Evolutionary conservation across 1,140 invertebrate genomes (phyloP).

Genomic region (Lycorma delicatula): DNA sequence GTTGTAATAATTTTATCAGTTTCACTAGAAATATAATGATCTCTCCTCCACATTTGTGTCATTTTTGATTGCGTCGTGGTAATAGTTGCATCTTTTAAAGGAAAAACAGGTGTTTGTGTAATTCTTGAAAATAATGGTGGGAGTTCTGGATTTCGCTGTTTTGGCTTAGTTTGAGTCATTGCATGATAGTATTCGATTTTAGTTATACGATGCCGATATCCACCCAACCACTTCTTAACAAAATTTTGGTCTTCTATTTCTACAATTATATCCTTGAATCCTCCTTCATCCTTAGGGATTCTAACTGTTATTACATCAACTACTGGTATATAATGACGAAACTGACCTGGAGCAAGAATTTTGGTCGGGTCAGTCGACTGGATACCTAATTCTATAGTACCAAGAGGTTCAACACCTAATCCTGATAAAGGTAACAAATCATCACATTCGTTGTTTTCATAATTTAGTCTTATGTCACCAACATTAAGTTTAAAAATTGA

Average conservation of each 20-base stretch:
- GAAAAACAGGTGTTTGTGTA: slow-evolving; percentile 15
- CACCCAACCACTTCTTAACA: slow-evolving; percentile 24
- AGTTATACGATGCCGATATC: slow-evolving; percentile 18
- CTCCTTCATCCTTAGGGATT: slow-evolving; percentile 1
- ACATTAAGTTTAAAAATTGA: slow-evolving; percentile 9
- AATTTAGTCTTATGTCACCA: slow-evolving; percentile 1
- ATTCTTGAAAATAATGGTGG: slow-evolving; percentile 6
- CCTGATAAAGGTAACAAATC: slow-evolving; percentile 17
- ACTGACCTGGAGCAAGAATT: not conserved
- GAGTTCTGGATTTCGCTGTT: not conserved
- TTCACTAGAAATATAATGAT: slow-evolving; percentile 2
- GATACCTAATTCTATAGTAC: slow-evolving; percentile 19
- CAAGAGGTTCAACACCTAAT: slow-evolving; percentile 21
- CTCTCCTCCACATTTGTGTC: slow-evolving; percentile 11
- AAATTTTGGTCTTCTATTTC: slow-evolving; percentile 22
- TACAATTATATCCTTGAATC: slow-evolving; percentile 17
- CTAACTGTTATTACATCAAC: slow-evolving; percentile 26
- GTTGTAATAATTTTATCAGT: slow-evolving; percentile 13
- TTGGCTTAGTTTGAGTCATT: slow-evolving; percentile 17
- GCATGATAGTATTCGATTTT: slow-evolving; percentile 22
- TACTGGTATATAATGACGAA: slow-evolving; percentile 15
- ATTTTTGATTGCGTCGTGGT: slow-evolving; percentile 4
- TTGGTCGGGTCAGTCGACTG: not conserved
- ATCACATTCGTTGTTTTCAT: slow-evolving; percentile 3
- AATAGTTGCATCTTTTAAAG: slow-evolving; percentile 1